phyloP scores from a whole-genome alignment of 2,113 vertebrate species.

The Pterophyllum scalare region DNA sequence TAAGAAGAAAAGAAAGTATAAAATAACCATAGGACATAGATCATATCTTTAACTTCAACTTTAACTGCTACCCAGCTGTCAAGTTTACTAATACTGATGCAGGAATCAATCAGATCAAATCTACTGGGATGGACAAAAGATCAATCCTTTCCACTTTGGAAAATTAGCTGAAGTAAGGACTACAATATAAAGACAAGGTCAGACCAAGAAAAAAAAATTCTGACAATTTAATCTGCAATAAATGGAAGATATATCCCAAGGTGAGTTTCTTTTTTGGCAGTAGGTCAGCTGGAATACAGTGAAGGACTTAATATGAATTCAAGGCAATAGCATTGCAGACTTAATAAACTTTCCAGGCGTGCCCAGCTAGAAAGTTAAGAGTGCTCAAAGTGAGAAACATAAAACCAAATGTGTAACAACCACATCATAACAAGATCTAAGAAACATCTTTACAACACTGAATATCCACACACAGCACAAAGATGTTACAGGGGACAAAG shows the following conservation, averaged over 20 bases:
- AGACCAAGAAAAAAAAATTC: constrained; percentile 4
- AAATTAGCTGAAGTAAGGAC: constrained; percentile 17
- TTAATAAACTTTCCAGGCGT: constrained; percentile 22
- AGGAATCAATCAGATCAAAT: constrained; percentile 18
- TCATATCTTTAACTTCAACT: neutral
- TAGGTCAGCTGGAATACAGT: constrained; percentile 38
- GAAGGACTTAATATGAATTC: constrained; percentile 42
- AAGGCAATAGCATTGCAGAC: neutral
- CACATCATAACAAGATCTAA: neutral
- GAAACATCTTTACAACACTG: constrained; percentile 2
- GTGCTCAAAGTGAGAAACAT: constrained; percentile 3
- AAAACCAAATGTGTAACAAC: constrained; percentile 1
- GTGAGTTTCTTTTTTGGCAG: constrained; percentile 25
- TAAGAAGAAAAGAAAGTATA: constrained; percentile 1
- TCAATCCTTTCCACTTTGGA: constrained; percentile 12
- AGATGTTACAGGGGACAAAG: constrained; percentile 26
- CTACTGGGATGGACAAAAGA: constrained; percentile 8
- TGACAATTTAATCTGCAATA: constrained; percentile 19
- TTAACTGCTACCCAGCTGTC: constrained; percentile 23
- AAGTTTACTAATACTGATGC: neutral
- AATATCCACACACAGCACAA: constrained; percentile 12
- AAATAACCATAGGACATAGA: neutral
- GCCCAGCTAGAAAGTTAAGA: neutral
- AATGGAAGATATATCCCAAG: constrained; percentile 17
- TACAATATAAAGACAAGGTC: constrained; percentile 4